These are phyloP conservation scores for Philopotamus ludificatus DNA, from an alignment of 1,140 invertebrate genomes.

Conservation along the genomic window DNA sequence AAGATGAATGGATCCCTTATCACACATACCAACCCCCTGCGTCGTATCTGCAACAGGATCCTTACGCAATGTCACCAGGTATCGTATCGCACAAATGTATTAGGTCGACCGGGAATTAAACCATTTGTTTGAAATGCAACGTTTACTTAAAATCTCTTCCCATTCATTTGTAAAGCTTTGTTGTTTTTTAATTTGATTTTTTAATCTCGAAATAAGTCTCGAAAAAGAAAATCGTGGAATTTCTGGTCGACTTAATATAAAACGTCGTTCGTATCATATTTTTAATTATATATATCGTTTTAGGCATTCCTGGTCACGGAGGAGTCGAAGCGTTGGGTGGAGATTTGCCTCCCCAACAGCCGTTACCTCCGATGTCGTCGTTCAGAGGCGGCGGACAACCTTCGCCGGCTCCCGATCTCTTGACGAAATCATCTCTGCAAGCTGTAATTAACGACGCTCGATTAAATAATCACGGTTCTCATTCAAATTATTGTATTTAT, in stretches of 20 bases:
- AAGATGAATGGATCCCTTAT: constrained; percentile 53
- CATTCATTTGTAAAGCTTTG: too few species aligned
- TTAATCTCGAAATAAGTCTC: too few species aligned
- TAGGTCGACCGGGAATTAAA: too few species aligned
- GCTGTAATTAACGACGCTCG: constrained; percentile 44
- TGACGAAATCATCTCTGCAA: constrained; percentile 55
- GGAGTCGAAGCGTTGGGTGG: constrained; percentile 61
- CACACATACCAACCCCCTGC: constrained; percentile 51
- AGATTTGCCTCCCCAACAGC: constrained; percentile 58
- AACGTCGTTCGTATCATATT: too few species aligned
- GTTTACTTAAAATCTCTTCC: too few species aligned
- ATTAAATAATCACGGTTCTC: too few species aligned
- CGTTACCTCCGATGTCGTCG: constrained; percentile 91
- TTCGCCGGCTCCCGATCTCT: constrained; percentile 58
- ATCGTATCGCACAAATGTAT: too few species aligned
- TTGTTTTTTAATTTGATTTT: too few species aligned
- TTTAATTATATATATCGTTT: too few species aligned
- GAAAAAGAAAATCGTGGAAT: too few species aligned
- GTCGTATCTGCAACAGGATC: constrained; percentile 58
- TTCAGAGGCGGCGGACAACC: constrained; percentile 70
- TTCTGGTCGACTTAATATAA: too few species aligned
- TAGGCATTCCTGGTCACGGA: constrained; percentile 60
- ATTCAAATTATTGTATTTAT: neutral
- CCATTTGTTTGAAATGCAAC: too few species aligned
- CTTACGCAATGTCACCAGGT: constrained; percentile 59